Conservation (phyloP, 2,113 vertebrate genomes). For the Campylomormyrus tamandua region DNA sequence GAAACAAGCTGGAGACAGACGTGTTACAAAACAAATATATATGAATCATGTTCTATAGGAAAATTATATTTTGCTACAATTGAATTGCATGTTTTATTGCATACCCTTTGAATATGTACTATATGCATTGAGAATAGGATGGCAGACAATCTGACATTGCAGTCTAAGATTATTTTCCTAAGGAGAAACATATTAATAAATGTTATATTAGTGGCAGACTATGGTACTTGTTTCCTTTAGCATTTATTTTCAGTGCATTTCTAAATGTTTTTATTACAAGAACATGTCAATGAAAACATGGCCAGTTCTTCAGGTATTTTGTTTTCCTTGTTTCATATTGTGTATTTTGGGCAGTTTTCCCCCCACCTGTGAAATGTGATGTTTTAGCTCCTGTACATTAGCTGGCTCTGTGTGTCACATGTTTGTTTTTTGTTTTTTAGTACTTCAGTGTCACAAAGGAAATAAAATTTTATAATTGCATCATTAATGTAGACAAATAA, state of each 20-base stretch:
- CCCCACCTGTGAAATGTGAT: constrained; percentile 35
- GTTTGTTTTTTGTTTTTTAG: constrained; percentile 47
- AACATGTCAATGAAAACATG: constrained; percentile 28
- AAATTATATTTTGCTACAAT: constrained; percentile 59
- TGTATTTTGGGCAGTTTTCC: not conserved
- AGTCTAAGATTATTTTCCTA: constrained; percentile 11
- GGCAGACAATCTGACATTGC: constrained; percentile 10
- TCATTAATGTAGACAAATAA: constrained; percentile 24
- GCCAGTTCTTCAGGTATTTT: constrained; percentile 29
- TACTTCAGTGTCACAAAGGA: constrained; percentile 45
- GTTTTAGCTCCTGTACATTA: constrained; percentile 36
- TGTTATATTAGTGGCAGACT: constrained; percentile 29
- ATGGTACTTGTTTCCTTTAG: constrained; percentile 31
- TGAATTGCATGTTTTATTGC: constrained; percentile 34
- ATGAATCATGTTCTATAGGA: constrained; percentile 27
- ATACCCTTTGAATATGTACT: constrained; percentile 40
- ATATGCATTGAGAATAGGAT: constrained; percentile 26
- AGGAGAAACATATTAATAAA: constrained; percentile 23
- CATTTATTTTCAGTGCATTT: constrained; percentile 34
- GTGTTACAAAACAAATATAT: not conserved
- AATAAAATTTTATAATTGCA: constrained; percentile 65
- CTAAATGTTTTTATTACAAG: constrained; percentile 12
- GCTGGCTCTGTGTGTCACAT: constrained; percentile 52
- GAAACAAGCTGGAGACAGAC: constrained; percentile 22
- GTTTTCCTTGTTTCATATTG: not conserved